These are phyloP conservation scores for Thinocorus orbignyianus DNA, from an alignment of 2,113 vertebrate species.

Conservation along the genomic window DNA sequence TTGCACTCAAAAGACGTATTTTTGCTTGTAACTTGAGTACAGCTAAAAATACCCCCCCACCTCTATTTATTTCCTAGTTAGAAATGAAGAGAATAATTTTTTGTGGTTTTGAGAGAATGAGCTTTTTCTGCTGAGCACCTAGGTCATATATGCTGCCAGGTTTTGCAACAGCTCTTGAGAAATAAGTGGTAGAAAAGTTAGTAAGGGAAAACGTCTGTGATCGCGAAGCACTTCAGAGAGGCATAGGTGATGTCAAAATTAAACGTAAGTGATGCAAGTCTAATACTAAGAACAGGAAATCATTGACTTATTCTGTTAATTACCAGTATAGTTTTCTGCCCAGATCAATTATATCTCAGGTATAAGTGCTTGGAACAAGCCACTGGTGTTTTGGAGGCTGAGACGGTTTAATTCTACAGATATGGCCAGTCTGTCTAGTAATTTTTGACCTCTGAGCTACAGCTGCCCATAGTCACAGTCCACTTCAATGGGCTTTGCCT, in stretches of 20 bases:
- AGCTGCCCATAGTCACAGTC: neutral
- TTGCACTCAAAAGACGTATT: neutral
- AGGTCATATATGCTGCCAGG: neutral
- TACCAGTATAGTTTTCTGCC: fast-evolving
- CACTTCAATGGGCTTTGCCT: neutral
- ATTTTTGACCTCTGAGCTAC: neutral
- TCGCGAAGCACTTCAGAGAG: neutral
- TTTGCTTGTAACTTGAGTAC: neutral
- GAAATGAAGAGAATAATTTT: neutral
- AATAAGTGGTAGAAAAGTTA: neutral
- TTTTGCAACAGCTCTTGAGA: neutral
- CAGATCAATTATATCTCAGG: neutral
- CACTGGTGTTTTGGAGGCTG: neutral
- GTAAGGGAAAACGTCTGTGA: neutral
- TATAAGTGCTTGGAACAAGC: neutral
- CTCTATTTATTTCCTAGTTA: neutral
- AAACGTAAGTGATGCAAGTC: neutral
- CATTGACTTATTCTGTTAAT: neutral
- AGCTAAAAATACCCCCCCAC: neutral
- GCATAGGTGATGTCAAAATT: neutral
- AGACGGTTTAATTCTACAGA: neutral
- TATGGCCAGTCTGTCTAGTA: neutral
- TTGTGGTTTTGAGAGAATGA: neutral
- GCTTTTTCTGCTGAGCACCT: neutral
- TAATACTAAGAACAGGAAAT: neutral